phyloP scores from a whole-genome alignment of 2,113 vertebrate species.

The Artemisiospiza belli region DNA sequence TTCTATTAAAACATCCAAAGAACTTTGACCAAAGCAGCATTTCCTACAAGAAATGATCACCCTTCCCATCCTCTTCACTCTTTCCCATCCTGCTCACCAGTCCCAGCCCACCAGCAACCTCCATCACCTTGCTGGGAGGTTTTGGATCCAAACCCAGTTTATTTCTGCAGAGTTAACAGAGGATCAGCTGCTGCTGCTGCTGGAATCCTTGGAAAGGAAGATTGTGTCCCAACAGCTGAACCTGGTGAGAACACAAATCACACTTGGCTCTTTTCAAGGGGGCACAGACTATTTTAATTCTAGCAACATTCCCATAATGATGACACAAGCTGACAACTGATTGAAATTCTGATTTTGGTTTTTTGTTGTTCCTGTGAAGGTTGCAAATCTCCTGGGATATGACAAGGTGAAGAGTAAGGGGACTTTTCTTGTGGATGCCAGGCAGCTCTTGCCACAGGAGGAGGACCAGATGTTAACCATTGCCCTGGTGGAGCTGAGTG shows the following conservation, averaged over 20 bases:
- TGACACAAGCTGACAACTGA: neutral
- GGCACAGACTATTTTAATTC: accelerated
- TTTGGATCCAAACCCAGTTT: neutral
- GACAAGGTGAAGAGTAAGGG: neutral
- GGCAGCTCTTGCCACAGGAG: neutral
- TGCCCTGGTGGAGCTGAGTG: slow-evolving; percentile 49
- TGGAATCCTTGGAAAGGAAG: slow-evolving; percentile 62
- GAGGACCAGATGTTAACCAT: slow-evolving; percentile 42
- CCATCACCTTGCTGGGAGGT: neutral
- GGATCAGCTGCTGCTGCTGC: slow-evolving; percentile 63
- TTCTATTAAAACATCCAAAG: neutral
- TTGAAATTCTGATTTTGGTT: neutral
- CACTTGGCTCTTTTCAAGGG: neutral
- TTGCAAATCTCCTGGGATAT: slow-evolving; percentile 33
- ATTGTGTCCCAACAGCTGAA: slow-evolving; percentile 54
- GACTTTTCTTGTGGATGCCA: neutral
- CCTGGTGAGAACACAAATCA: slow-evolving; percentile 52
- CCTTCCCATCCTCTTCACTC: neutral
- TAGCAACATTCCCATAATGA: neutral
- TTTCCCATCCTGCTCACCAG: neutral
- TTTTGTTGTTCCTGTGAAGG: neutral
- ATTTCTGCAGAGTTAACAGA: slow-evolving; percentile 62
- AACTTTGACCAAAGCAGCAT: too few relatives aligned
- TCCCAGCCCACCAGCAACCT: neutral
- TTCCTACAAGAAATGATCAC: neutral